phyloP scores from a whole-genome alignment of 2,113 vertebrate genomes.

The Phylloscopus whistleri region DNA sequence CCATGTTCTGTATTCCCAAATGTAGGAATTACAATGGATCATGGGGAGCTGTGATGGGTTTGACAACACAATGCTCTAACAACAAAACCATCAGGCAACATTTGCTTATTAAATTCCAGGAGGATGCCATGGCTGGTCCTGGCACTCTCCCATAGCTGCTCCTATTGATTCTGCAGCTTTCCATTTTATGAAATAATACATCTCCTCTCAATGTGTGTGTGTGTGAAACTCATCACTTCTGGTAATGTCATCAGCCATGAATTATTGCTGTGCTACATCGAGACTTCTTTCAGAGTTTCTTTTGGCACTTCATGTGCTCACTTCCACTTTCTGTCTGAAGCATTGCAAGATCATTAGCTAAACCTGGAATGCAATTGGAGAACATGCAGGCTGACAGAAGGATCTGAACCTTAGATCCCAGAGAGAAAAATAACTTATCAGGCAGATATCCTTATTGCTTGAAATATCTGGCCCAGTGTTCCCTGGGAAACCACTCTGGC shows the following conservation, averaged over 20 bases:
- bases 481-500: constrained; percentile 55
- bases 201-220: background rate
- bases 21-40: background rate
- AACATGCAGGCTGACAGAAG: constrained; percentile 9
- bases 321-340: constrained; percentile 42
- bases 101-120: background rate
- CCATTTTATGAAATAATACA: background rate
- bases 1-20: background rate
- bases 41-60: background rate
- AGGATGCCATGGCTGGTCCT: background rate
- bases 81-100: background rate
- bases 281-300: constrained; percentile 40
- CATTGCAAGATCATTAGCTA: constrained; percentile 7
- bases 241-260: constrained; percentile 48
- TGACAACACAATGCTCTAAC: constrained; percentile 20
- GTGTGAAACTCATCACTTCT: constrained; percentile 43
- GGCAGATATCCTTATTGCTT: constrained; percentile 47
- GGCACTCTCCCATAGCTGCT: background rate
- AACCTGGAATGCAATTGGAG: constrained; percentile 24
- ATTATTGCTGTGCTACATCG: constrained; percentile 6
- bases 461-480: constrained; percentile 30
- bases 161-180: constrained; percentile 50
- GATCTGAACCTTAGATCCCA: constrained; percentile 22
- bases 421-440: constrained; percentile 52
- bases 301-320: constrained; percentile 26